Evolutionary conservation across 2,113 vertebrate genomes (phyloP).

Genomic region (Pteropus alecto): DNA sequence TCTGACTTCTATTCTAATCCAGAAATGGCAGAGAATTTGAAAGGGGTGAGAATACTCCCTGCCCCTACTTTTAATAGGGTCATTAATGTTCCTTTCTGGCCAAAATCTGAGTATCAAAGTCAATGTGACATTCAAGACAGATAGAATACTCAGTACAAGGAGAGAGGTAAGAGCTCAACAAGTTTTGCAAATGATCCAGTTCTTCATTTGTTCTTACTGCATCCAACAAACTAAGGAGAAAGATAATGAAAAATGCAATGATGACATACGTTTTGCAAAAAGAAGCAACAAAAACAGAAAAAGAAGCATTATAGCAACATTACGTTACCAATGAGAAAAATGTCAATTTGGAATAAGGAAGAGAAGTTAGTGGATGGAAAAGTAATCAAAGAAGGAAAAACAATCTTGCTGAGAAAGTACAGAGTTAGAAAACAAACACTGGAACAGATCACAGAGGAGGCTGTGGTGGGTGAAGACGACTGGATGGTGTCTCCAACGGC

Average conservation of each 20-base stretch:
- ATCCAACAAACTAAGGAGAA: neutral
- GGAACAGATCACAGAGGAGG: neutral
- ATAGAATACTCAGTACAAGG: neutral
- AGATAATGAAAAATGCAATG: neutral
- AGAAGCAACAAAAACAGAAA: neutral
- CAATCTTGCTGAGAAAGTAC: neutral
- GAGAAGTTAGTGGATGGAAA: neutral
- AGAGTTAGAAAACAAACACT: neutral
- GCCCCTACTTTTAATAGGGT: neutral
- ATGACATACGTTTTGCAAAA: neutral
- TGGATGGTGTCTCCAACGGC: neutral
- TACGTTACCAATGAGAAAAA: neutral
- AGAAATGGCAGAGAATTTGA: neutral
- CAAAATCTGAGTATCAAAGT: conserved; percentile 4
- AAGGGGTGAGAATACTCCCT: neutral
- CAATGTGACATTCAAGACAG: neutral
- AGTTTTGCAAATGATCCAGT: neutral
- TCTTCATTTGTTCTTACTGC: neutral
- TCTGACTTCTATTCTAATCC: neutral
- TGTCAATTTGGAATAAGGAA: neutral
- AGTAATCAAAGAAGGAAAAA: neutral
- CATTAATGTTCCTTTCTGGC: neutral
- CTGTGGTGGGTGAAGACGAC: neutral
- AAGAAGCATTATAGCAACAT: neutral
- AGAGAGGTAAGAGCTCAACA: neutral